phyloP scores from a whole-genome alignment of 1,140 invertebrate species.

The Mercenaria mercenaria region DNA sequence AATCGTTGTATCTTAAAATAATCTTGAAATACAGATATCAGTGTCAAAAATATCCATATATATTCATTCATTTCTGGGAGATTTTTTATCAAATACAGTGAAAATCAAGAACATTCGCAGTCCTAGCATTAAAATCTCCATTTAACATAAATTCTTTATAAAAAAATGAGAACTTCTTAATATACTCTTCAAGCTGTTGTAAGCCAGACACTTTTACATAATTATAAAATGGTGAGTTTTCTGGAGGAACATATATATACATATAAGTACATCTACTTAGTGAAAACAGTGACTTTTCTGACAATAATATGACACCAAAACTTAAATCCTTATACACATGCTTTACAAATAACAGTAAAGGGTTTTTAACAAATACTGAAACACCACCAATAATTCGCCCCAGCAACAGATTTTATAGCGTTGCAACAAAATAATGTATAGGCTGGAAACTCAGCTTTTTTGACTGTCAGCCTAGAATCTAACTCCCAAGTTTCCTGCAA shows the following conservation, averaged over 20 bases:
- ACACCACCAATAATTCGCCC: constrained; percentile 34
- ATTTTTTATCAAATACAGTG: not conserved
- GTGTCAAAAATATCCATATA: not conserved
- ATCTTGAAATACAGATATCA: not conserved
- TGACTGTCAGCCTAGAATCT: constrained; percentile 1
- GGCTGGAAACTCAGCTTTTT: not conserved
- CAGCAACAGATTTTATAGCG: not conserved
- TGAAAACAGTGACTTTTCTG: constrained; percentile 21
- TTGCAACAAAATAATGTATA: constrained; percentile 14
- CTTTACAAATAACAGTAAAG: not conserved
- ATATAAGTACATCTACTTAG: constrained; percentile 10
- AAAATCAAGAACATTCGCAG: not conserved
- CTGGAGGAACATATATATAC: constrained; percentile 18
- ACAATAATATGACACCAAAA: constrained; percentile 29
- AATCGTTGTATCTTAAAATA: not conserved
- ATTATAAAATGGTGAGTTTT: constrained; percentile 21
- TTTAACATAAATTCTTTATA: not conserved
- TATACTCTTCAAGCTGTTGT: not conserved
- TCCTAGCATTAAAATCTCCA: too few relatives aligned
- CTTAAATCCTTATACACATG: constrained; percentile 8
- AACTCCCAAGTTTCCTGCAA: constrained; percentile 8
- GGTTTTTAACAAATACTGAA: constrained; percentile 13
- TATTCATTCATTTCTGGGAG: constrained; percentile 6
- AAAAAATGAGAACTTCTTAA: not conserved
- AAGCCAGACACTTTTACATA: not conserved